Evolutionary conservation across 1,140 invertebrate species (phyloP).

Genomic region (Acromyrmex charruanus): DNA sequence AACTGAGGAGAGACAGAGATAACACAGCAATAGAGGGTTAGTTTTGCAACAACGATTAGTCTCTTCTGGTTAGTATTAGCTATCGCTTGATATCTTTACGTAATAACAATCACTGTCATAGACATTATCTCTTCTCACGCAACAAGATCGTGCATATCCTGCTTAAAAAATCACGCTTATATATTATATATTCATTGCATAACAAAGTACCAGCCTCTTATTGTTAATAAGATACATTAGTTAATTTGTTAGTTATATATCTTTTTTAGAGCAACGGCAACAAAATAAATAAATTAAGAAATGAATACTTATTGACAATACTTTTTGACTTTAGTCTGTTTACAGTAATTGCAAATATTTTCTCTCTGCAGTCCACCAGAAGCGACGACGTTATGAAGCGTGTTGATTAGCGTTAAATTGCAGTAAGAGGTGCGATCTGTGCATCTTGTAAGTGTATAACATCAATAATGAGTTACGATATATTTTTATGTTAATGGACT

Average conservation of each 20-base stretch:
- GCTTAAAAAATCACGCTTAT: background rate
- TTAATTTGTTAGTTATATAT: background rate
- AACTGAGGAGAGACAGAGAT: conserved; percentile 89
- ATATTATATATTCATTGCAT: background rate
- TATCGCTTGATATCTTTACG: conserved; percentile 60
- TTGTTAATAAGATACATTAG: background rate
- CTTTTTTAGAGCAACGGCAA: background rate
- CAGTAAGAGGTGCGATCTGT: conserved; percentile 79
- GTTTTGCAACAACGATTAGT: conserved; percentile 77
- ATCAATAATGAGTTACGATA: conserved; percentile 65
- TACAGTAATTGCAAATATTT: background rate
- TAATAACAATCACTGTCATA: conserved; percentile 70
- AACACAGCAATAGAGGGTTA: conserved; percentile 85
- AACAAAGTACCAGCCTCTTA: background rate
- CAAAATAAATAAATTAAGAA: background rate
- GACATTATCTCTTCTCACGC: conserved; percentile 45
- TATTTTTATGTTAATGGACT: conserved; percentile 43
- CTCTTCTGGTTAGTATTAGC: conserved; percentile 64
- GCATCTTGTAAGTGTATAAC: conserved; percentile 68
- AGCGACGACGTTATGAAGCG: conserved; percentile 63
- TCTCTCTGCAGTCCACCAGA: conserved; percentile 49
- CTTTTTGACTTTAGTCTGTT: background rate
- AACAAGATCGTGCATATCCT: background rate
- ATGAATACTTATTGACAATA: background rate
- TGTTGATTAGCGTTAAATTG: conserved; percentile 75